Evolutionary conservation across 2,797 vertebrate genomes (phyloP).

Genomic region (Acrocephalus scirpaceus): DNA sequence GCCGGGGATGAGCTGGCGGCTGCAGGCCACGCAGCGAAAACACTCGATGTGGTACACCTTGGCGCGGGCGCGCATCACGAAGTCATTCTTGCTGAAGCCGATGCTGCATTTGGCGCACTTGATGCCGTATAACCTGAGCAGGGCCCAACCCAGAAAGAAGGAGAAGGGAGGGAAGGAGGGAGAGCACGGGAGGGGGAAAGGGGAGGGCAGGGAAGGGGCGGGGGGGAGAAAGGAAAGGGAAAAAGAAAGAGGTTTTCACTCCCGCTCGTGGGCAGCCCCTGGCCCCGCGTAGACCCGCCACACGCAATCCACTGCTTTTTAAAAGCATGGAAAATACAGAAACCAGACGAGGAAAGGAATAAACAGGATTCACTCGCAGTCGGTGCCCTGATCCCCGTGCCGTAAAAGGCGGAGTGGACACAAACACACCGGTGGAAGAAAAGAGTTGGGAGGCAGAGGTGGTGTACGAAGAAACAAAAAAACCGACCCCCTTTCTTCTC

Average conservation of each 20-base stretch:
- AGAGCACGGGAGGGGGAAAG: not conserved
- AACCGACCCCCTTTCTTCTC: fast-evolving
- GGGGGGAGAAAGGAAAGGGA: not conserved
- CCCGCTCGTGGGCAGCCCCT: not conserved
- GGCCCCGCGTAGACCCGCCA: not conserved
- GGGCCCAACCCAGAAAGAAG: not conserved
- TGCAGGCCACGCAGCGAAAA: constrained; percentile 97
- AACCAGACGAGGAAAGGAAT: not conserved
- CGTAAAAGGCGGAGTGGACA: not conserved
- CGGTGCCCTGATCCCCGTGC: not conserved
- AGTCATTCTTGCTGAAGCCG: constrained; percentile 98
- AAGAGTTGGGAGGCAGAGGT: not conserved
- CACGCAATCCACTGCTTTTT: not conserved
- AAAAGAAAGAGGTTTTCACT: constrained; percentile 42
- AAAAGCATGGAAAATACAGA: not conserved
- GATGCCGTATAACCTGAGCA: constrained; percentile 91
- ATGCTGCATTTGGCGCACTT: constrained; percentile 98
- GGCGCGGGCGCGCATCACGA: constrained; percentile 95
- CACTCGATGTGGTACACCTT: constrained; percentile 99
- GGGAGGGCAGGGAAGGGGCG: not conserved
- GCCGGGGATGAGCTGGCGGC: constrained; percentile 95
- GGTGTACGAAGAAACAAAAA: not conserved
- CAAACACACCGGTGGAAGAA: not conserved
- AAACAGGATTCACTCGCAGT: not conserved
- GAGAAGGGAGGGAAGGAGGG: not conserved